A percentile compares a stretch with the other conserved stretches of the same genome.
Conservation (phyloP, 2,888 invertebrate species). For the Resseliella maxima region DNA sequence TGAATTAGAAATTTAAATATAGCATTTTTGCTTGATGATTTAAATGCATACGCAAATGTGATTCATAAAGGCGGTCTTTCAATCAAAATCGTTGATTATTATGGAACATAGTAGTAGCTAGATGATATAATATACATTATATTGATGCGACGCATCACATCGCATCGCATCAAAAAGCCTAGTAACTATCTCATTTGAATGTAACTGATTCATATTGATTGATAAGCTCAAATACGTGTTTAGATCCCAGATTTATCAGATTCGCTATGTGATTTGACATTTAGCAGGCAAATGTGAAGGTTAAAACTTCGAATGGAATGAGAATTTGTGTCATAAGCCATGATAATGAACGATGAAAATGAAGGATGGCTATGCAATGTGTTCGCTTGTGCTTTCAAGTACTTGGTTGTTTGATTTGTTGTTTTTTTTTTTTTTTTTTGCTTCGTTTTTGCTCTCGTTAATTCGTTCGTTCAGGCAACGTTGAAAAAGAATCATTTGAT, state of each 20-base stretch:
- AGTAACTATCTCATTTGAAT: background rate
- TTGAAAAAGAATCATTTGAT: constrained; percentile 12
- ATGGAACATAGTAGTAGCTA: too few species aligned
- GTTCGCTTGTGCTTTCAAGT: background rate
- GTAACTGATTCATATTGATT: constrained; percentile 7
- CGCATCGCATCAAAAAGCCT: too few species aligned
- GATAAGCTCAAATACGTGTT: background rate
- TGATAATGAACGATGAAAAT: constrained; percentile 34
- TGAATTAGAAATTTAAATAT: too few species aligned
- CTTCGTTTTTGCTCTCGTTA: too few species aligned
- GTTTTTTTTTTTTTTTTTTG: background rate
- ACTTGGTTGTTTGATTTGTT: background rate
- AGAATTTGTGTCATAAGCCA: constrained; percentile 3
- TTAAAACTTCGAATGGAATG: background rate
- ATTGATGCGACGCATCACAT: too few species aligned
- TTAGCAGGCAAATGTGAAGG: background rate
- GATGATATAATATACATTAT: too few species aligned
- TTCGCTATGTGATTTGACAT: background rate
- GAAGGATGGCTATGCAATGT: constrained; percentile 29
- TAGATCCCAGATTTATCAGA: background rate
- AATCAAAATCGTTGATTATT: too few species aligned
- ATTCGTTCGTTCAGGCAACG: background rate
- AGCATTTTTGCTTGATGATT: too few species aligned
- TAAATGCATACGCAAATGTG: too few species aligned
- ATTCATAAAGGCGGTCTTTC: too few species aligned